Evolutionary conservation across 2,888 invertebrate species (phyloP), one percentile per base, ranked within the genome.

Genomic region (Tyria jacobaeae): DNA sequence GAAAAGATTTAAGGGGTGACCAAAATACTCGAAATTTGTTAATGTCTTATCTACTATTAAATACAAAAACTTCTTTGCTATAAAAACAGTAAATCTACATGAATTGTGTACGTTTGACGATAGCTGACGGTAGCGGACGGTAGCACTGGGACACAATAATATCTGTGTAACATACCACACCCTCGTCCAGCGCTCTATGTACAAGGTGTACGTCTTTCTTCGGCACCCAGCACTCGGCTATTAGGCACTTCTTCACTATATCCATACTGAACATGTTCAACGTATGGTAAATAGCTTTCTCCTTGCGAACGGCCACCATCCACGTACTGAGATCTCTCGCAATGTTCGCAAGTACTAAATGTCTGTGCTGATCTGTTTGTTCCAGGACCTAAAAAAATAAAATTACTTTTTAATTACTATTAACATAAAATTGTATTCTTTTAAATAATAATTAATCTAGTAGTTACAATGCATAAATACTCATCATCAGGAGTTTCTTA

Each of bases 221-320:
- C 0, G 98, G 97, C 64, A 97, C 96, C 98, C 98, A 98, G 81
- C 97, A 97, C 88, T 98, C 98, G 0, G 97, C 98, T 73, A 98
- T 97, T 34, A 98, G 94, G 84, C 98, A 98, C 84, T 98, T 98
- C 89, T 97, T 97, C 1, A 97, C 96, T 10, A 98, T 97, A 84
- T 98, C 98, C 94, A 98, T 95, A 84, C 97, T 98, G 92, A 98
- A 98, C 91, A 98, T 95, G 90, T 99, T 99, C 76, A 99, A 94
- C 0, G 97, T 98, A 85, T 98, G 98, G 90, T 98, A 99, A 83
- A 99, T 98, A 3, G 98, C 98, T 87, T 99, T 99, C 94, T 98
- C 97, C 84, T 97, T 97, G 24, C 96, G 94, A 15, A 98, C 97
- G 85, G 97, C 97, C 53, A 97, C 95, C 89, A 96, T 96, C 98